Evolutionary conservation across 2,888 invertebrate species (phyloP), one percentile per base, ranked within the genome.

Genomic region (Caenorhabditis virilis): DNA sequence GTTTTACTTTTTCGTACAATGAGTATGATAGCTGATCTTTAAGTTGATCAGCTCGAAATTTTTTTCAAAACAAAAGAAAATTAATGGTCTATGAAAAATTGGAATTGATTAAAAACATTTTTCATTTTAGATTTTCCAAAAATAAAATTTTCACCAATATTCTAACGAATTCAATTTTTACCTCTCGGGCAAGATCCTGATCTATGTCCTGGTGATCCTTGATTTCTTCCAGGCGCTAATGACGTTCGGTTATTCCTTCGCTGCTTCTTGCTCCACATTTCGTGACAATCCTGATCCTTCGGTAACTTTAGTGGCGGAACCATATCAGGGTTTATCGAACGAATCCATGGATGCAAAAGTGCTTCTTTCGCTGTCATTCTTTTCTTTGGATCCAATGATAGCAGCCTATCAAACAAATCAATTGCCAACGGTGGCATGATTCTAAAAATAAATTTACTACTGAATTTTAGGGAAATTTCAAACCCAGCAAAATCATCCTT

Each of bases 341-440:
- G 91, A 53, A 98, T 87, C 95, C 95, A 98, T 27, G 90, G 88
- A 68, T 91, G 91, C 84, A 91, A 90, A 4, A 98, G 88, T 2
- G 95, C 95, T 81, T 93, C 91, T 68, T 93, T 92, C 1, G 97
- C 95, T 1, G 93, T 91, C 74, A 95, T 92, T 72, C 98, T 87
- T 82, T 90, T 90, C 45, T 90, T 90, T 0, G 98, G 98, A 86
- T 99, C 97, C 74, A 98, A 86, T 82, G 93, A 93, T 72, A 99
- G 86, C 95, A 98, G 95, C 84, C 67, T 66, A 57, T 79, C 79
- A 11, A 80, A 55, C n/a, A 80, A 58, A 50, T 80, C 78, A n/a
- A 80, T 56, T 1, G 79, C 71, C 16, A 47, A 48, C 1, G 58
- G 27, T n/a, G 79, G 77, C 90, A 97, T 90, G 85, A 71, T 56